Percentiles rank a stretch among this genome's conserved stretches.
Conservation (phyloP, 2,113 vertebrate species). For the Sander lucioperca region DNA sequence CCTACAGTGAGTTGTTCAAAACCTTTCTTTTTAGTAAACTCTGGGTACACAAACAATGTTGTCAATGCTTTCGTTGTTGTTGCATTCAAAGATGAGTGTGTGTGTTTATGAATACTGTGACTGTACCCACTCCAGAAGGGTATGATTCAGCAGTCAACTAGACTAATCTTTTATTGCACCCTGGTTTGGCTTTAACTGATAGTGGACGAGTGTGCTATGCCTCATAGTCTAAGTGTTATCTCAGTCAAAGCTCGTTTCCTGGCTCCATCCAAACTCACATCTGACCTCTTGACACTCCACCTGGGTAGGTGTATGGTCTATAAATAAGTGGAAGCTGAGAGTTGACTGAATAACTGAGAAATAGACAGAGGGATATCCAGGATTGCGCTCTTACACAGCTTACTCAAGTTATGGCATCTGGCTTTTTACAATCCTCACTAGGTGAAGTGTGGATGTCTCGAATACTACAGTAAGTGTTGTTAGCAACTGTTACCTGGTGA, state of each 20-base stretch:
- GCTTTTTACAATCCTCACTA: conserved; percentile 58
- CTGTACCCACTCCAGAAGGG: conserved; percentile 27
- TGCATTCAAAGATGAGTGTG: conserved; percentile 1
- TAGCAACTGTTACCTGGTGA: conserved; percentile 12
- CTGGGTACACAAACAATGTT: too few relatives aligned
- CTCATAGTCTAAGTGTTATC: not conserved
- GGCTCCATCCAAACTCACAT: conserved; percentile 24
- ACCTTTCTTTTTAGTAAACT: too few relatives aligned
- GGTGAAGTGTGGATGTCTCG: conserved; percentile 69
- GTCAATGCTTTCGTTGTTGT: not conserved
- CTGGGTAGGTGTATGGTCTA: conserved; percentile 36
- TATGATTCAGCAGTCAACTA: conserved; percentile 53
- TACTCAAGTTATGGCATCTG: conserved; percentile 51
- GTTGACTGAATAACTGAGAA: conserved; percentile 19
- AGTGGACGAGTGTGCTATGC: conserved; percentile 15
- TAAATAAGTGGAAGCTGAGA: conserved; percentile 6
- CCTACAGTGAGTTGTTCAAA: too few relatives aligned
- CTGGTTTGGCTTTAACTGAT: conserved; percentile 70
- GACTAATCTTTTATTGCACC: conserved; percentile 71
- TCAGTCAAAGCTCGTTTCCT: not conserved
- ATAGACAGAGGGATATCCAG: not conserved
- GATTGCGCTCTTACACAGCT: not conserved
- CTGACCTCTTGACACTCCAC: conserved; percentile 47
- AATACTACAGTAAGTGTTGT: conserved; percentile 69
- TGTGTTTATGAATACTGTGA: not conserved